Evolutionary conservation across 2,888 invertebrate genomes (phyloP), one percentile per base, ranked within the genome.

Genomic region (Epinotia demarniana): DNA sequence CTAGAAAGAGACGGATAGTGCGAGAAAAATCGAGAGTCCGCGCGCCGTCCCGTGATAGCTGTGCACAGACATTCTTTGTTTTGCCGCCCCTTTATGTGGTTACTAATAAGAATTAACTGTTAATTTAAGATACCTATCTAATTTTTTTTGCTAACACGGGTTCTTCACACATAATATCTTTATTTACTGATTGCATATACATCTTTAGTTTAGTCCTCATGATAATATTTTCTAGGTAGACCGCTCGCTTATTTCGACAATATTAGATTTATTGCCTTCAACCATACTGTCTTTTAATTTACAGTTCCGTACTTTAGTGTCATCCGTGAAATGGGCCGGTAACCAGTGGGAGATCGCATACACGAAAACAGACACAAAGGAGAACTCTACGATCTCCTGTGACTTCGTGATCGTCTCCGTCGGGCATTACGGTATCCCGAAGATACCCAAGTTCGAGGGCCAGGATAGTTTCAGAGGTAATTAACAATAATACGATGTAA

Each of bases 361-460:
- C 73, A 89, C 83, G 79, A 92, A 94, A 79, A 82, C 95, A 0
- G 88, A 89, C 73, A 92, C 90, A 0, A 86, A 88, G n/a, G 81
- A 88, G 55, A 87, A 86, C 12, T 82, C 89, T 18, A 91, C 91
- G 0, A 91, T 92, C 33, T 81, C 84, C 4, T 97, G 96, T 81
- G 96, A 96, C 83, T 95, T 95, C 67, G 91, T 97, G 6, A 94
- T 97, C 78, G 91, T 97, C 8, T 96, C 96, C 81, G 96, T 95
- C 81, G 97, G 97, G 84, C 96, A 94, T 82, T 92, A 92, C 78
- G 85, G 86, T 70, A 84, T 84, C 6, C 89, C 90, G 0, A 81
- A 81, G 1, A 83, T 87, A 78, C 93, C 94, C 0, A 84, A 86
- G 43, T 84, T 90, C 33, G 84, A 86, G 1, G 87, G 90, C 18